phyloP scores from a whole-genome alignment of 1,140 invertebrate species.

The Phortica variegata region DNA sequence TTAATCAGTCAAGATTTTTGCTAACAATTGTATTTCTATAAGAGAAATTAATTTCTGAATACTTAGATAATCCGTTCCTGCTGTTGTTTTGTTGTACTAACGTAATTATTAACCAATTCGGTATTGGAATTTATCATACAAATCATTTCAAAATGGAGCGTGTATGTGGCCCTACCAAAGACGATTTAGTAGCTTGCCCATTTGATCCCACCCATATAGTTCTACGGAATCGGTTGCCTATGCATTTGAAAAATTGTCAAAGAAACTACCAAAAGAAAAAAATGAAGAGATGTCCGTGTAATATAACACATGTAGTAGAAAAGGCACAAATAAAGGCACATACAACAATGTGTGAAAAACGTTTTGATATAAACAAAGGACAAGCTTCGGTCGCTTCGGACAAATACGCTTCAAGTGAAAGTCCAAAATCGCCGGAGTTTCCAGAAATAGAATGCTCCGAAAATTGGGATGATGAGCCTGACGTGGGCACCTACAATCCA shows the following conservation, averaged over 20 bases:
- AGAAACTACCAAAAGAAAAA: slow-evolving; percentile 13
- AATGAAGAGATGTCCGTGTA: slow-evolving; percentile 22
- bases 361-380: background rate
- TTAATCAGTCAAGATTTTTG: background rate
- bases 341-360: slow-evolving; percentile 4
- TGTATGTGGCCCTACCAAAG: background rate
- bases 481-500: slow-evolving; percentile 20
- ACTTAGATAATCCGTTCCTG: too few species aligned
- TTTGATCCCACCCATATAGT: slow-evolving; percentile 15
- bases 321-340: slow-evolving; percentile 14
- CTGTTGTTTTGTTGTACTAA: too few species aligned
- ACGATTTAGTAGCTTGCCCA: slow-evolving; percentile 9
- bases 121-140: background rate
- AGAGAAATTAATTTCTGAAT: background rate
- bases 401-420: background rate
- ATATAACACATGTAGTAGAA: slow-evolving; percentile 9
- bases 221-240: slow-evolving; percentile 6
- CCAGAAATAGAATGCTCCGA: slow-evolving; percentile 2
- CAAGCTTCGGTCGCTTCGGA: too few species aligned
- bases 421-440: too few species aligned
- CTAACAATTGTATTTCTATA: background rate
- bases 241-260: slow-evolving; percentile 20
- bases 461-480: slow-evolving; percentile 30
- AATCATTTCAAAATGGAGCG: background rate
- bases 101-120: too few species aligned